Evolutionary conservation across 2,888 invertebrate species (phyloP), one percentile per base, ranked within the genome.

Genomic region (Agrochola circellaris): DNA sequence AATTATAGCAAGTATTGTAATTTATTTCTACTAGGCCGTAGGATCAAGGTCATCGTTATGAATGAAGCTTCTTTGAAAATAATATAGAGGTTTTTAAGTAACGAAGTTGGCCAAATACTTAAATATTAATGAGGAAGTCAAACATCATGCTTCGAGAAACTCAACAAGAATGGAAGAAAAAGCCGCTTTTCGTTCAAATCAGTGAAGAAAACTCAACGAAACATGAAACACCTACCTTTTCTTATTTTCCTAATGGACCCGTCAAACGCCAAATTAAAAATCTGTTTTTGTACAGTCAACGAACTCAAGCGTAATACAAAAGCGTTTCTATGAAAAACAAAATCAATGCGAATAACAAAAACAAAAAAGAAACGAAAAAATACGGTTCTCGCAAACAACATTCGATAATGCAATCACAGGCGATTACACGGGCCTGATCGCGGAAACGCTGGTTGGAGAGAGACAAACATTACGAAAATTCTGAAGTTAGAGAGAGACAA

Each of bases 371-470:
- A 74, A 48, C 34, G 48, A 78, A 68, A 76, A 70, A 70, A 75
- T 72, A 79, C 54, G 38, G 20, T 68, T 68, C 26, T 80, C 77
- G 23, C 68, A 75, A 85, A 84, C 73, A 84, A 71, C 73, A 78
- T 87, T 81, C 84, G 80, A 86, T 85, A 86, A 89, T 89, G 85
- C 84, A 87, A 88, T 87, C 84, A 76, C 73, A 72, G 67, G 56
- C 83, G 76, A 84, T 86, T 83, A 86, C 82, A 65, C 48, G 70
- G 38, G 61, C 72, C 58, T 66, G 54, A 80, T 88, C 67, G 81
- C 65, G 75, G 60, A 80, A 76, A 71, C 58, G 23, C n/a, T 30
- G 26, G 70, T 51, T 58, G 48, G 71, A 88, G 65, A 6, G 77
- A 78, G 76, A 88, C 42, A 54, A 0, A 13, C 2, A 23, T 73